Evolutionary conservation across 2,888 invertebrate genomes (phyloP).

Genomic region (Plagodis pulveraria): DNA sequence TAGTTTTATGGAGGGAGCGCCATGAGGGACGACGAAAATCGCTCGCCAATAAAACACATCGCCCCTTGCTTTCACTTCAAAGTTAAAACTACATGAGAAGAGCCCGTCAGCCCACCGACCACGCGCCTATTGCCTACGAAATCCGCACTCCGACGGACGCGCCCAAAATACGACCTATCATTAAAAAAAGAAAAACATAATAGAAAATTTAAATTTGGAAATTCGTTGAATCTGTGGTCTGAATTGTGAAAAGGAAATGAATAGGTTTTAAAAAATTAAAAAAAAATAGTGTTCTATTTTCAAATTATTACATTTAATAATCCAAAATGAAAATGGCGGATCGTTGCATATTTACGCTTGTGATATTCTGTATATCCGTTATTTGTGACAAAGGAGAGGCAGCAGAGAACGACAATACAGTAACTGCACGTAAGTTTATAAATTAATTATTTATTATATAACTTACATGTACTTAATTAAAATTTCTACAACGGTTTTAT

Average conservation of each 20-base stretch:
- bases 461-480: too few relatives aligned
- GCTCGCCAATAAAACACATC: conserved; percentile 76
- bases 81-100: conserved; percentile 67
- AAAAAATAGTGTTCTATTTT: conserved; percentile 40
- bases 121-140: conserved; percentile 63
- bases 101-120: conserved; percentile 56
- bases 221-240: conserved; percentile 38
- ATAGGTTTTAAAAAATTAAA: conserved; percentile 35
- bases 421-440: conserved; percentile 67
- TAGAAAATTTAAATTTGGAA: conserved; percentile 7
- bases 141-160: conserved; percentile 67
- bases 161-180: conserved; percentile 48
- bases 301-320: conserved; percentile 28
- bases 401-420: conserved; percentile 62
- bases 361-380: conserved; percentile 67
- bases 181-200: conserved; percentile 31
- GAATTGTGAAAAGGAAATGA: conserved; percentile 44
- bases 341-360: conserved; percentile 60
- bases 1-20: conserved; percentile 49
- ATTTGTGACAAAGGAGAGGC: conserved; percentile 67
- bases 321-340: conserved; percentile 62
- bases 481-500: too few relatives aligned
- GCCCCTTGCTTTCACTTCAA: conserved; percentile 78
- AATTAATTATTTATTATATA: conserved; percentile 2
- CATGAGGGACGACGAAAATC: conserved; percentile 79